Evolutionary conservation across 2,113 vertebrate species (phyloP), one percentile per base, ranked within the genome.

Genomic region (Labrus mixtus): DNA sequence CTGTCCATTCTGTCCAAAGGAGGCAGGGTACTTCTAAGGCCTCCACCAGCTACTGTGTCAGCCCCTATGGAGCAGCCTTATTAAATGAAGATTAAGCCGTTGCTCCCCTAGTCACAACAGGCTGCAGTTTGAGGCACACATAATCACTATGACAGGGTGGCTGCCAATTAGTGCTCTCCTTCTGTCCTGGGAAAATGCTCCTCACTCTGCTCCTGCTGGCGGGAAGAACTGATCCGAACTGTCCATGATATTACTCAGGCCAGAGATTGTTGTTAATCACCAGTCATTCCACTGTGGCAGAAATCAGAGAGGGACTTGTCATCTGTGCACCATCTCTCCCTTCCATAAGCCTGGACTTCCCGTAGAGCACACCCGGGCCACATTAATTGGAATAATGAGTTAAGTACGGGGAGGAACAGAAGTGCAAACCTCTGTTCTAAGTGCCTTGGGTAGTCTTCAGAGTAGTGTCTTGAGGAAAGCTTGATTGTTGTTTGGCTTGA

Each of bases 11-110:
- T 57, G 70, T 65, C 71, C 72, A 76, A 60, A 75, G 77, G 53
- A 69, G 64, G 56, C 22, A 73, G 70, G 70, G 73, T 73, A 81
- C 76, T 82, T 80, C 76, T 71, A 72, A 86, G 79, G 73, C 79
- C 86, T 75, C 79, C 75, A 84, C 76, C 81, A 77, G 91, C 87
- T 86, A 73, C 81, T 78, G 82, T 90, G 86, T 91, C 87, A 60
- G 78, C 82, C 89, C 92, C 90, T 79, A 87, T 56, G 69, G 92
- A 91, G 92, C 87, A 29, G 81, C 83, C 91, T 95, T 92, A 94
- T 95, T 95, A 95, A 95, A 95, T 94, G 85, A 87, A 94, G 92
- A 94, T 94, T 94, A 95, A 89, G 90, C 87, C 48, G 64, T 86
- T 87, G 90, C 85, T 93, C 87, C 90, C 68, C 65, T 70, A 87